phyloP scores from a whole-genome alignment of 1,140 invertebrate species.

The Wiebesia pumilae region DNA sequence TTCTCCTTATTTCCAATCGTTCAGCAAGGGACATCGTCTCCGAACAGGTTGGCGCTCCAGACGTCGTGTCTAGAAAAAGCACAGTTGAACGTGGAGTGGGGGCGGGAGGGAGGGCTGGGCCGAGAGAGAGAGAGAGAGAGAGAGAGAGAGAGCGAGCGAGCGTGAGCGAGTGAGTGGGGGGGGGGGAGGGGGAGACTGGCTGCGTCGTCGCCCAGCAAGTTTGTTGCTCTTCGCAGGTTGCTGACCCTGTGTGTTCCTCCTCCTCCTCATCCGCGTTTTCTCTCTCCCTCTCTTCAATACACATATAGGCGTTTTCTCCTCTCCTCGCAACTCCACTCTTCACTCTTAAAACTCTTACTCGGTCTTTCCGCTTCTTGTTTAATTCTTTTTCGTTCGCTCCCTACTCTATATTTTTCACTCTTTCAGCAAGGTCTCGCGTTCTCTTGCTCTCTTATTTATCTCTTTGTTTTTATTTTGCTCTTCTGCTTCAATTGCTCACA shows the following conservation, averaged over 20 bases:
- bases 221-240: conserved; percentile 54
- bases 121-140: conserved; percentile 4
- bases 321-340: background rate
- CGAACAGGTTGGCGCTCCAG: conserved; percentile 50
- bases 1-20: background rate
- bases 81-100: background rate
- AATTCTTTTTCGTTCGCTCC: background rate
- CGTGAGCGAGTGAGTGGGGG: background rate
- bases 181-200: background rate
- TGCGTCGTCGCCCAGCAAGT: conserved; percentile 43
- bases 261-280: background rate
- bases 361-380: background rate
- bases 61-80: conserved; percentile 42
- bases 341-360: background rate
- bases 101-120: background rate
- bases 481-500: background rate
- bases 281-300: conserved; percentile 1
- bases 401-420: background rate
- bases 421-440: background rate
- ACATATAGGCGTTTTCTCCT: background rate
- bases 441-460: conserved; percentile 15
- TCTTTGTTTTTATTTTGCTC: conserved; percentile 15
- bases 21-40: background rate
- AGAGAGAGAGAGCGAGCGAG: background rate
- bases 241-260: conserved; percentile 48